These are phyloP conservation scores for Aphidius gifuensis DNA, from an alignment of 1,140 invertebrate genomes.

Conservation along the genomic window DNA sequence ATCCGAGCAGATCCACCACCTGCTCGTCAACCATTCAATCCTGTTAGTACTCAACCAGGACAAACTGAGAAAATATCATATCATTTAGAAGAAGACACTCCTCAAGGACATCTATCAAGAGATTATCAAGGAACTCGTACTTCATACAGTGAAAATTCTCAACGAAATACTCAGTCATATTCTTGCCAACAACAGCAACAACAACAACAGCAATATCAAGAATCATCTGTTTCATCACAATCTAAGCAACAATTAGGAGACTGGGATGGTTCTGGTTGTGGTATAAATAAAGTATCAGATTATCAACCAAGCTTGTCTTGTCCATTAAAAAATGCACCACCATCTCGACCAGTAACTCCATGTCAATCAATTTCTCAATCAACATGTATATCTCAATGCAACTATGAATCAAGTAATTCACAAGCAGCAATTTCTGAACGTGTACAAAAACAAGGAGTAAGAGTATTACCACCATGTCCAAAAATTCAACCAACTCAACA, in stretches of 20 bases:
- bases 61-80: conserved; percentile 34
- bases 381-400: too few species aligned
- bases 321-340: not conserved
- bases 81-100: conserved; percentile 43
- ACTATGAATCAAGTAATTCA: not conserved
- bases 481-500: conserved; percentile 19
- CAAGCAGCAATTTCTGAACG: conserved; percentile 33
- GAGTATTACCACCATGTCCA: conserved; percentile 34
- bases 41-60: conserved; percentile 27
- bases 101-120: conserved; percentile 32
- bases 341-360: too few species aligned
- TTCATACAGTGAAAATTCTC: conserved; percentile 30
- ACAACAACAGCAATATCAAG: conserved; percentile 33
- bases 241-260: conserved; percentile 24
- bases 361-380: too few species aligned
- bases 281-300: conserved; percentile 34
- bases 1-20: conserved; percentile 34
- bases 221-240: conserved; percentile 9
- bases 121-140: conserved; percentile 16
- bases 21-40: conserved; percentile 19
- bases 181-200: conserved; percentile 27
- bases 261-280: conserved; percentile 27
- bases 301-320: conserved; percentile 35
- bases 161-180: conserved; percentile 31
- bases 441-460: conserved; percentile 34